Conservation (phyloP, 1,140 invertebrate genomes). For the Diachasmimorpha longicaudata region DNA sequence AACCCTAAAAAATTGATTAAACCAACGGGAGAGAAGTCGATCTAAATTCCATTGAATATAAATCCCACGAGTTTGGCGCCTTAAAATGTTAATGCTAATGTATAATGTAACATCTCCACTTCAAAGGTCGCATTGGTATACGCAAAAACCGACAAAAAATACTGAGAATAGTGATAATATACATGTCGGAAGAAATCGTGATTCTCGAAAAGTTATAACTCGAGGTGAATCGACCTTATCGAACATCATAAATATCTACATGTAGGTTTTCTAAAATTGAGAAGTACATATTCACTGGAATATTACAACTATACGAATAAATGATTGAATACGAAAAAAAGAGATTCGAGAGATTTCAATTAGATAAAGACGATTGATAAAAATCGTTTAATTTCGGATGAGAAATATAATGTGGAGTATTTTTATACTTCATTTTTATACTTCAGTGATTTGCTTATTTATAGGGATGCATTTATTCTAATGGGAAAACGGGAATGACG, state of each 20-base stretch:
- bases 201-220: too few relatives aligned
- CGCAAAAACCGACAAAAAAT: not conserved
- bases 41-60: too few relatives aligned
- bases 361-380: not conserved
- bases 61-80: too few relatives aligned
- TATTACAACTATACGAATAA: not conserved
- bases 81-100: too few relatives aligned
- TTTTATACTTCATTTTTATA: not conserved
- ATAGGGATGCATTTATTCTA: not conserved
- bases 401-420: not conserved
- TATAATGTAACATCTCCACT: too few relatives aligned
- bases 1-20: not conserved
- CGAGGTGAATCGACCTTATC: slow-evolving; percentile 22
- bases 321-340: not conserved
- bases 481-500: not conserved
- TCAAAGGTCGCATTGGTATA: too few relatives aligned
- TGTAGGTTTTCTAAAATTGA: slow-evolving; percentile 3
- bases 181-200: too few relatives aligned
- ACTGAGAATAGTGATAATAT: not conserved
- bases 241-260: slow-evolving; percentile 17
- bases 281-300: not conserved
- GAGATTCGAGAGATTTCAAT: not conserved
- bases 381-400: not conserved
- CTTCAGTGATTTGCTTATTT: not conserved
- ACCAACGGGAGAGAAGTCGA: not conserved